A percentile compares a stretch with the other conserved stretches of the same genome.
phyloP scores from a whole-genome alignment of 2,888 invertebrate genomes.

The Drosophila demipolita region DNA sequence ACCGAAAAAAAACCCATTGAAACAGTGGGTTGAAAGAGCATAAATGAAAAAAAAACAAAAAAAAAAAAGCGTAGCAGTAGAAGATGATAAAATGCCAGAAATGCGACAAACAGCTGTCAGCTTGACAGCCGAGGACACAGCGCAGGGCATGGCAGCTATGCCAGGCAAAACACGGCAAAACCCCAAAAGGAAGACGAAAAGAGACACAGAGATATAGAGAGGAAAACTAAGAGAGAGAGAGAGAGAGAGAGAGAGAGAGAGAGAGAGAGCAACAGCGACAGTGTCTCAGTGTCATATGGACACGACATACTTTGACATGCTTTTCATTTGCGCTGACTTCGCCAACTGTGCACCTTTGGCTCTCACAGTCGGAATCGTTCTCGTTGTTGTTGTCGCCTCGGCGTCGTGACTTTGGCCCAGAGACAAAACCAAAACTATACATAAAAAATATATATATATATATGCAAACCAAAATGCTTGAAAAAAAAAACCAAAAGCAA shows the following conservation, averaged over 20 bases:
- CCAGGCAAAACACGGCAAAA: constrained; percentile 33
- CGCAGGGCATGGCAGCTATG: constrained; percentile 10
- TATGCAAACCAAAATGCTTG: constrained; percentile 58
- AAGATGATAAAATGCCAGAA: constrained; percentile 69
- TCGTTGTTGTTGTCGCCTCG: constrained; percentile 33
- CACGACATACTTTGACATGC: constrained; percentile 67
- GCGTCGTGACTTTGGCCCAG: constrained; percentile 55
- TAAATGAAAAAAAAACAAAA: not conserved
- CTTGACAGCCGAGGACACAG: constrained; percentile 60
- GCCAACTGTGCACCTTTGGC: constrained; percentile 52
- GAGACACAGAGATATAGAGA: constrained; percentile 18
- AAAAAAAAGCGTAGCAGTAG: constrained; percentile 31
- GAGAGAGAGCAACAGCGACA: constrained; percentile 9
- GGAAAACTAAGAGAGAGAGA: constrained; percentile 6
- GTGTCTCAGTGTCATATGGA: constrained; percentile 60
- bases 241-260: constrained; percentile 6
- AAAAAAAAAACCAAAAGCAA: constrained; percentile 45
- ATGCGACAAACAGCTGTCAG: constrained; percentile 77
- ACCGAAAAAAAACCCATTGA: constrained; percentile 12
- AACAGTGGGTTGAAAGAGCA: constrained; percentile 1
- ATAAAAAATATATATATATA: not conserved
- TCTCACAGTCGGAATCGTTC: constrained; percentile 3
- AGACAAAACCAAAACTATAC: constrained; percentile 36
- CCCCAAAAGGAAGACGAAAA: not conserved
- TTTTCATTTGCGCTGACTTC: constrained; percentile 67